Base-by-base conservation (phyloP, 2,888 invertebrate genomes). In the Escarpia spicata region DNA sequence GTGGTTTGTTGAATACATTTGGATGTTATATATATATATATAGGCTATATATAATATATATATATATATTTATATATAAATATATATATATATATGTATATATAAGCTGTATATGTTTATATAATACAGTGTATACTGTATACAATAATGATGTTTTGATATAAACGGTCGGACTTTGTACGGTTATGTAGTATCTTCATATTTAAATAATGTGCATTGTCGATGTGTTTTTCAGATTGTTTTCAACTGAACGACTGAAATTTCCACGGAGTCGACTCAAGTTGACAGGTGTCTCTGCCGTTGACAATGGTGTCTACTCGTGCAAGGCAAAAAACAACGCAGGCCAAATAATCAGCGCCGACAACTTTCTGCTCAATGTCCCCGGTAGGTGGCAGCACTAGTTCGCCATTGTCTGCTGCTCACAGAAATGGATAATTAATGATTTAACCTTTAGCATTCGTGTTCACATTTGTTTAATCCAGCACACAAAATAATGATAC, bases 301-400 rank as follows among this genome's bases (percentile, higher is more conserved):
- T 94, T 4, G 97, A 98, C 95, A 98, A 98, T 96, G 98, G 98
- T 0, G 97, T 98, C 93, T 98, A 98, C 96, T 97, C 97, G 44
- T 98, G 98, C 96, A 96, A 97, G 92, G 98, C 97, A 37, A 97
- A 97, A 93, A 98, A 98, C 96, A 97, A 97, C 75, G 98, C 98
- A 9, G 98, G 98, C 1, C 15, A 44, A 12, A 92, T 93, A 52
- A 92, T 92, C 19, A 94, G 94, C 92, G 19, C 60, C 3, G 93
- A 94, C 92, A 94, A 93, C 92, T 93, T 93, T 90, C 43, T 94
- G 19, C 93, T 94, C 37, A 93, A 94, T 92, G 90, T 94, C 19
- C 92, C 89, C 91, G 94, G 94, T 94, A 45, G 92, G 93, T 93
- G 75, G 75, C 75, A 26, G 26, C 75, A 75, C 75, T 75, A 75